Conservation (phyloP, 2,797 vertebrate species). For the Peromyscus nudipes region DNA sequence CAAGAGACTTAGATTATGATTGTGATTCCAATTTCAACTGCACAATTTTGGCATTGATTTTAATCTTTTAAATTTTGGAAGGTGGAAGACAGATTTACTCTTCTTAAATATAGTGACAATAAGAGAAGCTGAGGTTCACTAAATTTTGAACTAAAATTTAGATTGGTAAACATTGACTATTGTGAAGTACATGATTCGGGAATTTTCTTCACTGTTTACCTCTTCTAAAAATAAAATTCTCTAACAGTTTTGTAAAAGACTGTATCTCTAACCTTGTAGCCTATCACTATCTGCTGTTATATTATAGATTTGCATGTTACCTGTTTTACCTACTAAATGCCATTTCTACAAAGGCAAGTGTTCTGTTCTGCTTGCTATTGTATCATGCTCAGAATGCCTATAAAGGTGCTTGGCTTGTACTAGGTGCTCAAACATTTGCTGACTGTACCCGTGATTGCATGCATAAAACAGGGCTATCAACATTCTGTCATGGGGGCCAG, state of each 20-base stretch:
- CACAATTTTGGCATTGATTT: slow-evolving; percentile 14
- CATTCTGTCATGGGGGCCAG: neutral
- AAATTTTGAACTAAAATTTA: slow-evolving; percentile 39
- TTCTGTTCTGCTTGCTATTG: slow-evolving; percentile 26
- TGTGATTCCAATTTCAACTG: slow-evolving; percentile 28
- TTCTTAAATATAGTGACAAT: neutral
- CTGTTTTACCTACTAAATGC: slow-evolving; percentile 29
- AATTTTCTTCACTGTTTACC: slow-evolving; percentile 7
- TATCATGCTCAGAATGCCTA: neutral
- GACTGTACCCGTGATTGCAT: neutral
- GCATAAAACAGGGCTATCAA: neutral
- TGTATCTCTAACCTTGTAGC: neutral
- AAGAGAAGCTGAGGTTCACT: slow-evolving; percentile 3
- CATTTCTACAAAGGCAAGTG: neutral
- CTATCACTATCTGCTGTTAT: neutral
- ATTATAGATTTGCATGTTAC: neutral
- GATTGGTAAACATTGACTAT: neutral
- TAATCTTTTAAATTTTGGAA: neutral
- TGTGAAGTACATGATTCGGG: neutral
- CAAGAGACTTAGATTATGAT: slow-evolving; percentile 8
- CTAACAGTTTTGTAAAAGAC: neutral
- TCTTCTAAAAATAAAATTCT: slow-evolving; percentile 12
- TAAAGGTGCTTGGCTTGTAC: neutral
- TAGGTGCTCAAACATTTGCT: slow-evolving; percentile 21
- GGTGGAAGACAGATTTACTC: neutral